These are phyloP conservation scores for Sphenodon punctatus DNA, from an alignment of 2,797 vertebrate species.

Conservation along the genomic window DNA sequence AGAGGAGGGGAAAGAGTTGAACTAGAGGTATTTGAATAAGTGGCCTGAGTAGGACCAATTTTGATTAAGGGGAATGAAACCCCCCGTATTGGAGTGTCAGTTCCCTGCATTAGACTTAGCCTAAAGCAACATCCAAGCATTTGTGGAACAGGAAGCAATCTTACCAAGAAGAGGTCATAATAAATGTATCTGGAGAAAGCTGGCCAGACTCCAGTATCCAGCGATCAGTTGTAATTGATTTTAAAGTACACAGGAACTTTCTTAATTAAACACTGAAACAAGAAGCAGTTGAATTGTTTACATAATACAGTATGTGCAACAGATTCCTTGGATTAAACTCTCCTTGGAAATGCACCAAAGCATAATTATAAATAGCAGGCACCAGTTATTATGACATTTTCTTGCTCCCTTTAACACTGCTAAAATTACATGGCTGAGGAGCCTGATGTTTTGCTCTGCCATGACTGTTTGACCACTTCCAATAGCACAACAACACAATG, in stretches of 20 bases:
- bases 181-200: neutral
- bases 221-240: neutral
- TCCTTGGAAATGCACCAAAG: conserved; percentile 5
- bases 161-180: neutral
- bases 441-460: conserved; percentile 5
- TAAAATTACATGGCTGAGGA: neutral
- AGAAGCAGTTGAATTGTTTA: neutral
- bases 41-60: no score
- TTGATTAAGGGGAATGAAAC: neutral
- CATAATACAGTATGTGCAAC: neutral
- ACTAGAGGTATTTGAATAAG: no score
- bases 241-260: neutral
- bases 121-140: neutral
- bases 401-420: neutral
- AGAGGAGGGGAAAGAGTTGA: no score
- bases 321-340: neutral
- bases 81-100: neutral
- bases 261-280: neutral
- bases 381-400: neutral
- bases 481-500: neutral
- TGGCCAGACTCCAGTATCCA: neutral
- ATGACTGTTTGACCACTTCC: neutral
- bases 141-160: neutral
- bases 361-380: neutral
- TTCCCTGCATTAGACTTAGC: neutral